These are phyloP conservation scores for Lutjanus argentimaculatus DNA, from an alignment of 2,797 vertebrate species.

Conservation along the genomic window DNA sequence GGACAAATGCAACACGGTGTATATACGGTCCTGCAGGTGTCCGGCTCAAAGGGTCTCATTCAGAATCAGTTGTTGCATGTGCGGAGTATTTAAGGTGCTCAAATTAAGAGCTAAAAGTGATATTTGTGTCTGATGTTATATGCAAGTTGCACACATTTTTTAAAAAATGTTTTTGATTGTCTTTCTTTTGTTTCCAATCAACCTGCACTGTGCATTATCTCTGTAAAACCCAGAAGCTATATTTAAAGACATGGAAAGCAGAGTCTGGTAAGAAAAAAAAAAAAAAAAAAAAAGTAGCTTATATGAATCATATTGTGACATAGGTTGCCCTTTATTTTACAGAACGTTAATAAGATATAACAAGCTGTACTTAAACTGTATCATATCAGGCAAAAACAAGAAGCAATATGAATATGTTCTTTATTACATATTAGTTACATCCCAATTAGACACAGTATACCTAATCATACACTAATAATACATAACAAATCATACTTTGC, in stretches of 20 bases:
- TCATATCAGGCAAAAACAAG: no score
- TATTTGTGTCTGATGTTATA: not conserved
- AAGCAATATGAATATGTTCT: no score
- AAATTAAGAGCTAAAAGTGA: not conserved
- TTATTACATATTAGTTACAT: no score
- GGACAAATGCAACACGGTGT: constrained; percentile 42
- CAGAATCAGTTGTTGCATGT: constrained; percentile 32
- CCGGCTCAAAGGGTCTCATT: constrained; percentile 38
- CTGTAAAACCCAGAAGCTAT: not conserved
- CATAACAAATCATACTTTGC: no score
- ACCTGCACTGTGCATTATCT: not conserved
- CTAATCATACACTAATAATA: no score
- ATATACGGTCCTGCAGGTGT: constrained; percentile 60
- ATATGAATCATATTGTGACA: not conserved
- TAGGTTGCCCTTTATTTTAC: no score
- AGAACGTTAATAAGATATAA: no score
- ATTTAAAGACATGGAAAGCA: not conserved
- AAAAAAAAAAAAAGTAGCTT: not conserved
- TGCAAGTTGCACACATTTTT: not conserved
- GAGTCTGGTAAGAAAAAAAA: not conserved
- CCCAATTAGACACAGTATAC: no score
- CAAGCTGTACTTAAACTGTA: no score
- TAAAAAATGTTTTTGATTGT: no score
- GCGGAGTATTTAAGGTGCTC: not conserved
- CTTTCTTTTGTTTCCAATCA: not conserved